Conservation (phyloP, 1,140 invertebrate genomes). For the Chironomus tepperi region DNA sequence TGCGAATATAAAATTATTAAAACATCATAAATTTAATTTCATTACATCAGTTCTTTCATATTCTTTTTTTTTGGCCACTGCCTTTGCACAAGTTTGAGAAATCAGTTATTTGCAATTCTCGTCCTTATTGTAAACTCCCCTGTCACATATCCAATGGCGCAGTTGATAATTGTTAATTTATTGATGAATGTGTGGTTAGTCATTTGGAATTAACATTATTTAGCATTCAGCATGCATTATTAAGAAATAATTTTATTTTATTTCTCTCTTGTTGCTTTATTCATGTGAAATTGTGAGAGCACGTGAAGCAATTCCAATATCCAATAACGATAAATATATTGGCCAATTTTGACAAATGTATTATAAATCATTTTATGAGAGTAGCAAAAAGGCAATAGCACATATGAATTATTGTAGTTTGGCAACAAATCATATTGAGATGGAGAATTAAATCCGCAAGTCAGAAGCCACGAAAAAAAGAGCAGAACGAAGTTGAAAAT, state of each 20-base stretch:
- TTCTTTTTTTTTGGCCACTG: too few relatives aligned
- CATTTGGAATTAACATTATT: not conserved
- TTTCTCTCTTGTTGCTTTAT: not conserved
- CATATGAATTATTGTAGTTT: not conserved
- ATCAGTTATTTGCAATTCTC: too few relatives aligned
- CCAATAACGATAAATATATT: not conserved
- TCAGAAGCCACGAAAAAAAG: not conserved
- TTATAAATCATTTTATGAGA: not conserved
- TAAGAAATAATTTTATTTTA: not conserved
- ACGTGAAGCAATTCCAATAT: not conserved
- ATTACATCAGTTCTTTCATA: too few relatives aligned
- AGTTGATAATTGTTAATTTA: too few relatives aligned
- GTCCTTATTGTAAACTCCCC: too few relatives aligned
- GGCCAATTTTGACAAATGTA: conserved; percentile 12
- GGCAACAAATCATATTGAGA: not conserved
- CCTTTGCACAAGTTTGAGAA: too few relatives aligned
- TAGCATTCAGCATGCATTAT: not conserved
- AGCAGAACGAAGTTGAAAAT: not conserved
- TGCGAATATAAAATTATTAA: not conserved
- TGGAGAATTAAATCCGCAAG: not conserved
- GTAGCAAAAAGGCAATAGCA: not conserved
- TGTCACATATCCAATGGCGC: too few relatives aligned
- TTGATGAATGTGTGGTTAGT: too few relatives aligned
- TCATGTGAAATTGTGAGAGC: not conserved
- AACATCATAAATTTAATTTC: not conserved